These are phyloP conservation scores for Rhinella marina DNA, from an alignment of 2,797 vertebrate genomes.

Conservation along the genomic window DNA sequence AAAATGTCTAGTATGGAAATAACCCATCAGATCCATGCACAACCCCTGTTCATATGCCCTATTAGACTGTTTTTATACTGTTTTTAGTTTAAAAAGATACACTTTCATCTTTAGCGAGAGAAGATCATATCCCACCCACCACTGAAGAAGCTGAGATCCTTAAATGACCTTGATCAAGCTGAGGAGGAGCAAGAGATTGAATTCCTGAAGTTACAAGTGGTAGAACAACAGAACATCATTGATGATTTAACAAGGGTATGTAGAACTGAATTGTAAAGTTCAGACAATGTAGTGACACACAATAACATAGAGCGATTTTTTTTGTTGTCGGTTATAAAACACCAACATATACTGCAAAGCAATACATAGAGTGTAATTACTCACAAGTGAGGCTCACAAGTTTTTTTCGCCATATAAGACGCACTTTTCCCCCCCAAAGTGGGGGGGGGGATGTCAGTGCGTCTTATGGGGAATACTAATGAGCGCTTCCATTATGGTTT, in stretches of 20 bases:
- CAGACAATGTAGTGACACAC: neutral
- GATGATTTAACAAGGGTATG: slow-evolving; percentile 96
- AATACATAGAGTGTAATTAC: too few species aligned
- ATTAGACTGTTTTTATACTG: neutral
- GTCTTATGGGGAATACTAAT: too few species aligned
- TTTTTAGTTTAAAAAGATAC: neutral
- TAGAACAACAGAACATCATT: slow-evolving; percentile 97
- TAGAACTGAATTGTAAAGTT: slow-evolving; percentile 25
- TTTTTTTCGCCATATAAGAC: too few species aligned
- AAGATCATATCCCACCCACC: slow-evolving; percentile 93
- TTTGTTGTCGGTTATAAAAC: neutral
- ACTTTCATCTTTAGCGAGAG: slow-evolving; percentile 82
- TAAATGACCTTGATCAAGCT: slow-evolving; percentile 97
- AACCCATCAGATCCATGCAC: too few species aligned
- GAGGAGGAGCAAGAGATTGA: slow-evolving; percentile 97
- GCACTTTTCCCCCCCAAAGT: too few species aligned
- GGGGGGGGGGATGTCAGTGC: too few species aligned
- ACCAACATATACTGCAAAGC: neutral
- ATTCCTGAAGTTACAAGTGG: slow-evolving; percentile 96
- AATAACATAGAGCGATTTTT: neutral
- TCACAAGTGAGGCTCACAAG: too few species aligned
- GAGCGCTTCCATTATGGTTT: too few species aligned
- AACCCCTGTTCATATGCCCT: neutral
- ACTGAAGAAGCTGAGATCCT: slow-evolving; percentile 94
- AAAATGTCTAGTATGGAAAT: too few species aligned